Base-by-base conservation (phyloP, 1,140 invertebrate genomes). In the Drosophila navojoa region DNA sequence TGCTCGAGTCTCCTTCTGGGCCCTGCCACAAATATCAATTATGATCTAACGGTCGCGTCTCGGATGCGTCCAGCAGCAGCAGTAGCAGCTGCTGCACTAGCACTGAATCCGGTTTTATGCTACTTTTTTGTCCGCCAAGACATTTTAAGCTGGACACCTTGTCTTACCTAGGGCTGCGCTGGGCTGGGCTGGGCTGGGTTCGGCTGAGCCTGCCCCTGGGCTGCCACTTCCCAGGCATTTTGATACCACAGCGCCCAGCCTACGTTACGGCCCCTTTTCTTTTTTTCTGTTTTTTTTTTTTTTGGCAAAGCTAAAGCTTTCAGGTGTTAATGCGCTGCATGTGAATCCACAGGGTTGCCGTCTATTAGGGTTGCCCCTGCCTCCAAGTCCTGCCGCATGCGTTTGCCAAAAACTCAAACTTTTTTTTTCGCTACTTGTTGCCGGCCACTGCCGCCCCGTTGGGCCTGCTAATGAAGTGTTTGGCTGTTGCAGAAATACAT, bases 191-290 rank as follows among this genome's bases (percentile, higher is more conserved):
- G 42, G 6, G 15, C 42, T 16, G 15, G n/a, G 15, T 15, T 16
- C 2, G 35, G 62, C 69, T 60, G 63, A 57, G 59, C 54, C 38
- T 67, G 71, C 72, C 77, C 77, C 64, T 78, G 70, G 76, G 76
- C 77, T 54, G 81, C 59, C 81, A 79, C 80, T 84, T 84, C 80
- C 80, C 80, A 84, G 80, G 79, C 79, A 38, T 38, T 45, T 53
- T 35, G 35, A 57, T 50, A 71, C 69, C 69, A 19, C 69, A 66
- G 53, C 11, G 49, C 15, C 54, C 68, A n/a, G 38, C 68, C 67
- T 29, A 22, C 64, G 15, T 19, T 16, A 40, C 64, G n/a, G 45
- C 55, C 29, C 11, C 29, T 47, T 19, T 38, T 9, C 19, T 22
- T 22, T 22, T 22, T 22, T 22, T 22, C 19, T 2, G 1, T 9